Percentiles rank a stretch among this genome's conserved stretches.
Conservation (phyloP, 2,888 invertebrate species). For the Protophormia terraenovae region DNA sequence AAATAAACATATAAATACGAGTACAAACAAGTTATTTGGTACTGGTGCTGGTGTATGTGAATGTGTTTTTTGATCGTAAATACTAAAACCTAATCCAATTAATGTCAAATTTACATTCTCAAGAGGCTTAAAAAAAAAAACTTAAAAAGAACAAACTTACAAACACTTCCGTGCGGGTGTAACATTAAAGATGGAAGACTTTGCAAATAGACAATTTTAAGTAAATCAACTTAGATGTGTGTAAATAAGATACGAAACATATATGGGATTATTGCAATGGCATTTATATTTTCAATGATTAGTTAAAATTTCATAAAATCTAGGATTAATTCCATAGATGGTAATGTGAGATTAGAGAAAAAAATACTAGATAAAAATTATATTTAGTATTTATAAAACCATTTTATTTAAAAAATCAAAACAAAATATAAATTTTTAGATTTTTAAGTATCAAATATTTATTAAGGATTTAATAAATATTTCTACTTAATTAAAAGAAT, state of each 20-base stretch:
- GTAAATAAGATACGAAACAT: not conserved
- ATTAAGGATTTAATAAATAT: too few relatives aligned
- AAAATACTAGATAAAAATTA: too few relatives aligned
- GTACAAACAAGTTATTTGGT: not conserved
- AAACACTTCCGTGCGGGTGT: not conserved
- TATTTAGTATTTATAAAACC: too few relatives aligned
- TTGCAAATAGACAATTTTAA: not conserved
- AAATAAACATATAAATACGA: not conserved
- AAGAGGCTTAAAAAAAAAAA: constrained; percentile 68
- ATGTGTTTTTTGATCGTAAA: constrained; percentile 28
- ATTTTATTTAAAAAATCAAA: too few relatives aligned
- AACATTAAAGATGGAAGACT: not conserved
- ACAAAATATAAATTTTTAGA: too few relatives aligned
- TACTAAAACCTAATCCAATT: constrained; percentile 74
- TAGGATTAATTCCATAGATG: not conserved
- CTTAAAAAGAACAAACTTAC: constrained; percentile 12
- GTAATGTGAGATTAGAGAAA: not conserved
- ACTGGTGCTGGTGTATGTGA: not conserved
- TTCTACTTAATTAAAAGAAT: too few relatives aligned
- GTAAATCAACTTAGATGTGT: not conserved
- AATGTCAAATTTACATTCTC: constrained; percentile 75
- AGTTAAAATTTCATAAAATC: not conserved
- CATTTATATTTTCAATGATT: not conserved
- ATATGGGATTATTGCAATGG: not conserved
- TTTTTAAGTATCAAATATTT: too few relatives aligned